These are phyloP conservation scores for Dufourea novaeangliae DNA, from an alignment of 1,140 invertebrate species.

Conservation along the genomic window DNA sequence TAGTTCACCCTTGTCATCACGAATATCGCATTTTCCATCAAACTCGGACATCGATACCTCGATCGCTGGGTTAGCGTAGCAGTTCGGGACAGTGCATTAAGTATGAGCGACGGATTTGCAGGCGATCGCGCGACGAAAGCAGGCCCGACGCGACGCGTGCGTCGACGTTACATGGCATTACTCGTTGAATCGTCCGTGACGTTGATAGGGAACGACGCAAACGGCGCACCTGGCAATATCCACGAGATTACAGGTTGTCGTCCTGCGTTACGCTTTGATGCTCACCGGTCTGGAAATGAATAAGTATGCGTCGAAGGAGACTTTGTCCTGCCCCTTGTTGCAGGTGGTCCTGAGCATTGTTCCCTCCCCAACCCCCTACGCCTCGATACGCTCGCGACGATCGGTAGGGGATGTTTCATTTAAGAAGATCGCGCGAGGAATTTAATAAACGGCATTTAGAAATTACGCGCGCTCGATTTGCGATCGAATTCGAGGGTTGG, in stretches of 20 bases:
- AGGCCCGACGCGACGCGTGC: neutral
- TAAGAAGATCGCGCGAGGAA: slow-evolving; percentile 27
- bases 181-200: slow-evolving; percentile 40
- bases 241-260: slow-evolving; percentile 52
- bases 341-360: slow-evolving; percentile 47
- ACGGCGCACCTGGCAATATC: slow-evolving; percentile 54
- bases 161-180: slow-evolving; percentile 26
- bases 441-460: slow-evolving; percentile 37
- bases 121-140: slow-evolving; percentile 32
- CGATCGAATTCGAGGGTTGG: neutral
- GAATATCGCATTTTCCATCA: neutral
- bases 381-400: slow-evolving; percentile 15
- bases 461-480: slow-evolving; percentile 4
- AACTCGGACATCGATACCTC: neutral
- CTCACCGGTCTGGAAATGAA: slow-evolving; percentile 53
- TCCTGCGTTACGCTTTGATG: slow-evolving; percentile 41
- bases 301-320: slow-evolving; percentile 51
- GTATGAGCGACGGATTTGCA: slow-evolving; percentile 24
- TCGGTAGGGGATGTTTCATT: neutral
- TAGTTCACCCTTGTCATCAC: neutral
- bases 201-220: slow-evolving; percentile 44
- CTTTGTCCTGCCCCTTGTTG: slow-evolving; percentile 28
- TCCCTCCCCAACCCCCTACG: no score
- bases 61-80: neutral
- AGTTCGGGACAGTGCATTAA: neutral